Base-by-base conservation (phyloP, 2,888 invertebrate genomes). In the Pammene fasciana region DNA sequence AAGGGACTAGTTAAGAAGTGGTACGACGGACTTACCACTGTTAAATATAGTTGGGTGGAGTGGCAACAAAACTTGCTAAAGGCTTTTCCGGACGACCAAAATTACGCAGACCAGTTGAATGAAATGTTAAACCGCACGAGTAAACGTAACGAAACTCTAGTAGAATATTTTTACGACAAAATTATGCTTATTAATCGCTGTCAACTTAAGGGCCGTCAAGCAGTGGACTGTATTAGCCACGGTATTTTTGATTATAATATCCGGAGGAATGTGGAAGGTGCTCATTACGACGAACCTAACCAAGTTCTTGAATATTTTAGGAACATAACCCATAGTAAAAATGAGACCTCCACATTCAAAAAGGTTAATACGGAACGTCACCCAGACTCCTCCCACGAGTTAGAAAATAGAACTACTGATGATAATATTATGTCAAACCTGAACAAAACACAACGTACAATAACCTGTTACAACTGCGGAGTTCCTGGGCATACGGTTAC, bases 91-190 rank as follows among this genome's bases (percentile, higher is more conserved):
- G 13, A 26, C 5, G n/a, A 54, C 7, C 34, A 54, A 54, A 26
- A 54, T 34, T 34, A 34, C 10, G 41, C 41, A 10, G 41, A 41
- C 2, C 41, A 41, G 41, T 10, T 41, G 41, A 10, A 2, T 10
- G 41, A 41, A 41, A 41, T 41, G 41, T 41, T 41, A 41, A 41
- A 9, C 9, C 41, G 41, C 10, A 41, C 7, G 8, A 41, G 41
- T 41, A 41, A 10, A 10, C 41, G 41, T 10, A 65, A 67, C 38
- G 72, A 72, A 46, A 62, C 68, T 4, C 46, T 72, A n/a, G 65
- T 14, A 18, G 70, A 72, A 38, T 72, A 72, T 52, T 71, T 52
- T 36, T 71, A 71, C 14, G 71, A 71, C 10, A 71, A 71, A 55
- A 66, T 66, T 8, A 55, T 55, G 64, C 41, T 70, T 18, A 54